Base-by-base conservation (phyloP, 2,797 vertebrate genomes). In the Gallinago stenura region DNA sequence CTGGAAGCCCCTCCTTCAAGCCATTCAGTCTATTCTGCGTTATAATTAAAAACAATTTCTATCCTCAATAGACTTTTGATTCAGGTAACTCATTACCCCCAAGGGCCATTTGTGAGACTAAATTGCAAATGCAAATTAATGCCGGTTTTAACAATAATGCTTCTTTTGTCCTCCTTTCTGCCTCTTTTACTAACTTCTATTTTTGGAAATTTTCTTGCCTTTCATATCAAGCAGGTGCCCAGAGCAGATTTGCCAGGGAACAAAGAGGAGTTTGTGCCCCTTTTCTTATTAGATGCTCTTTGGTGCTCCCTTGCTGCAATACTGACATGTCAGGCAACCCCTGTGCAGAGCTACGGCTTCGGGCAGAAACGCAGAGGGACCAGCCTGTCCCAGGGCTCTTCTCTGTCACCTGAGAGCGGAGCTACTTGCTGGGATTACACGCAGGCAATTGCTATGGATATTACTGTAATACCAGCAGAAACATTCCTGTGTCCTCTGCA, bases 1-100 rank as follows among this genome's bases (percentile, higher is more conserved):
- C 58, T 60, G 58, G 35, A 60, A 60, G 61, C 53, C 95, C 41
- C 61, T 93, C 87, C 84, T 78, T 61, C 78, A 54, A 91, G 70
- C 70, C 71, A 82, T 72, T 84, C 77, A 82, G 66, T 70, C 60
- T 92, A 22, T 76, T 90, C 90, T 65, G 53, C 30, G 18, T 70
- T 68, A 77, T 76, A 95, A 90, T 92, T 93, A 94, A 94, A 95
- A 93, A 68, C 92, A 83, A 85, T 91, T 94, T 93, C 87, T 90
- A 41, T 83, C 39, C 85, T 91, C 93, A 82, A 48, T 15, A 70
- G 87, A 37, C 28, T 90, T 97, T 73, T 89, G 88, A 92, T 77
- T 92, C 90, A 95, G 92, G 95, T 97, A 93, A 90, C 83, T 87
- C 87, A 90, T 89, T 79, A 93, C 53, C 83, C 73, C 83, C 85